Evolutionary conservation across 2,888 invertebrate species (phyloP), one percentile per base, ranked within the genome.

Genomic region (Troides aeacus): DNA sequence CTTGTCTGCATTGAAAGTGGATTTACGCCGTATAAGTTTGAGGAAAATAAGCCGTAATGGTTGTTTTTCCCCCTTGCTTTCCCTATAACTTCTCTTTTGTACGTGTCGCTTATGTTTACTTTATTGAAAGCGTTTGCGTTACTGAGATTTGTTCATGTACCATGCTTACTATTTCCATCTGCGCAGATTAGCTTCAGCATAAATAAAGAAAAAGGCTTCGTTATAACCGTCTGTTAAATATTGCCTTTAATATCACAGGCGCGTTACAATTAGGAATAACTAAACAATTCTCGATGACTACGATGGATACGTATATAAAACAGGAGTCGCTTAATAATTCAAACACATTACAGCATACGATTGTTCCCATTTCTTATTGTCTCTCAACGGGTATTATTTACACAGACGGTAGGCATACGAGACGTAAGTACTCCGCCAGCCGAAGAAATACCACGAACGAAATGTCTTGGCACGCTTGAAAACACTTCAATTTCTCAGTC

Each of bases 401-500:
- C 86, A 82, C 82, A 85, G 80, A 80, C 81, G 79, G 84, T 85
- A 82, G 84, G 84, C 80, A 81, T 79, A 78, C 76, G 74, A 76
- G 77, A 78, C 74, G 64, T 64, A 71, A 63, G 61, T 64, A 74
- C 72, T 74, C 73, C 73, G 74, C 74, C 74, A 74, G 78, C 78
- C 79, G 77, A 80, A 83, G 86, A 84, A 84, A 86, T 86, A 84
- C 87, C 84, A 87, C 83, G 77, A 80, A 82, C 81, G 77, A 88
- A 88, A 90, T 86, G 88, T 86, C 88, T 87, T 85, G 84, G 84
- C 87, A 86, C 84, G 89, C 86, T 85, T 84, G 88, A 89, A 90
- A 85, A 88, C 89, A 90, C 91, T 92, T 89, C 88, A 89, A 88
- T 89, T 86, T 85, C 88, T 87, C 87, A 84, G 91, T 92, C 92